Base-by-base conservation (phyloP, 2,888 invertebrate species). In the Nemotelus pantherinus region DNA sequence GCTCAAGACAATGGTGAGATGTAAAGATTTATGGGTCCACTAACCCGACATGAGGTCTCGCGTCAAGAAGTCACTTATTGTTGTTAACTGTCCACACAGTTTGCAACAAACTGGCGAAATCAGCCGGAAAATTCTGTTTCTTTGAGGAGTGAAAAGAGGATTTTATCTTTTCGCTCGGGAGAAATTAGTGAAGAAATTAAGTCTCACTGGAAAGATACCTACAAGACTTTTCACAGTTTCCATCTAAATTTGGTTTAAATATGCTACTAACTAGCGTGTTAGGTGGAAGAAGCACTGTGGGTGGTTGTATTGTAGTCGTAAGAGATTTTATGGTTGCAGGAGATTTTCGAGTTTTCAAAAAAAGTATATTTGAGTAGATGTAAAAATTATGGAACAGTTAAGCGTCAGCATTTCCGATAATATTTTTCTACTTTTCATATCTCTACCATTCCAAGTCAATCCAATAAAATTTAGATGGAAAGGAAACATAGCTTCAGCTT, bases 231-330 rank as follows among this genome's bases (percentile, higher is more conserved):
- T 63, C 72, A 47, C 72, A 63, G 74, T 74, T 74, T 74, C 74
- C 74, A 74, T 41, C 74, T 74, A 74, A 74, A 60, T 74, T 63
- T 74, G 74, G 74, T 74, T 74, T 74, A 74, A 60, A 74, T 58
- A 60, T 63, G 74, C 74, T 74, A 74, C 74, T 74, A 60, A 74
- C 48, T 39, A 60, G 48, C 60, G 41, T 60, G 47, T 45, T 63
- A 63, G 74, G 74, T 47, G 47, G 74, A 47, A 60, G 44, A 50
- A 60, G 3, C 74, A 3, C 60, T 6, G 50, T 60, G 55, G 50
- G 74, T 45, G 60, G 58, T 25, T 48, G 9, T 25, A 39, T 39
- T 39, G 41, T 2, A 48, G 9, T 57, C 25, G 25, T 25, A 25
- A 25, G 25, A 25, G 25, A 25, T 25, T 25, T 25, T 25, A 4